phyloP scores from a whole-genome alignment of 2,888 invertebrate species.

The Parnassius smintheus region DNA sequence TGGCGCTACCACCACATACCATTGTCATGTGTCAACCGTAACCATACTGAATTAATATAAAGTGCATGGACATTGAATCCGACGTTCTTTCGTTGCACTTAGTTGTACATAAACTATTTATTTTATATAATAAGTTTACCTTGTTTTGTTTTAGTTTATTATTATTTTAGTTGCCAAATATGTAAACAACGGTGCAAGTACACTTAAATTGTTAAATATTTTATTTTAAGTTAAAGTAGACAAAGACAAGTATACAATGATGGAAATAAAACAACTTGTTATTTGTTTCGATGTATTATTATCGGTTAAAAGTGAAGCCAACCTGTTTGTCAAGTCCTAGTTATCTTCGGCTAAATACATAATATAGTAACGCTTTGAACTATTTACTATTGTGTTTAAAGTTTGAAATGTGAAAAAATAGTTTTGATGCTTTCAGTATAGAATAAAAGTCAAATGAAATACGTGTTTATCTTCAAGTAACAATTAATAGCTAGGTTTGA shows the following conservation, averaged over 20 bases:
- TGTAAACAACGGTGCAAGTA: no score
- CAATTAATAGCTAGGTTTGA: no score
- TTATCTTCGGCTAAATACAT: constrained; percentile 15
- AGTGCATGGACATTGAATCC: constrained; percentile 9
- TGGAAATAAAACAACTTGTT: constrained; percentile 3
- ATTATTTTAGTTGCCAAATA: no score
- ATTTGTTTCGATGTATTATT: constrained; percentile 19
- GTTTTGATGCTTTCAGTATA: neutral
- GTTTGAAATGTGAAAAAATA: neutral
- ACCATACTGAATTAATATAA: constrained; percentile 8
- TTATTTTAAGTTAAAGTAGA: neutral
- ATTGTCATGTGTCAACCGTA: constrained; percentile 14
- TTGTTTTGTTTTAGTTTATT: no score
- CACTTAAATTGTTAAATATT: no score
- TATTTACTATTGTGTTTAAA: constrained; percentile 12
- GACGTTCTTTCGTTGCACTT: no score
- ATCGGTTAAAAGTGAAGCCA: constrained; percentile 20
- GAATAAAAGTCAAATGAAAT: no score
- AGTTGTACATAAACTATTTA: no score
- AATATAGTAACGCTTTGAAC: neutral
- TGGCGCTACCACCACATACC: constrained; percentile 9
- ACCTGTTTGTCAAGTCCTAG: constrained; percentile 26
- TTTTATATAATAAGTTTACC: no score
- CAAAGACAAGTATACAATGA: neutral
- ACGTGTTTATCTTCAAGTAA: no score